Conservation (phyloP, 2,113 vertebrate species). For the Bujurquina vittata region DNA sequence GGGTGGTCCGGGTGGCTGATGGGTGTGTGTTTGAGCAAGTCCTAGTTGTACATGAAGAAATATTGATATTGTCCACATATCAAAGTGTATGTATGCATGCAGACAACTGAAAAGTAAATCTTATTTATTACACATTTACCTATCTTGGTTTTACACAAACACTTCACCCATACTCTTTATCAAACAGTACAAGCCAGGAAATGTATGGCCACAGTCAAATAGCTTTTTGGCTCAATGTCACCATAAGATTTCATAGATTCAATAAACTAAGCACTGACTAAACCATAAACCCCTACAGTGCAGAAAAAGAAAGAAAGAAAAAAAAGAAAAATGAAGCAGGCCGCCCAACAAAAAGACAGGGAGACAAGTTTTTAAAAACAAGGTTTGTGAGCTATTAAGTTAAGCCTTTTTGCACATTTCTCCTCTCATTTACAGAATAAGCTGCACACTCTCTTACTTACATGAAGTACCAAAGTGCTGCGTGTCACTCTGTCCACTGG, state of each 20-base stretch:
- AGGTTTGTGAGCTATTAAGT: background rate
- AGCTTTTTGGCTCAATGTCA: background rate
- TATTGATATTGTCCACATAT: background rate
- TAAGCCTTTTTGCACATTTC: background rate
- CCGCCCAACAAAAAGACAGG: fast-evolving
- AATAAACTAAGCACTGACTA: background rate
- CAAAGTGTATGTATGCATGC: background rate
- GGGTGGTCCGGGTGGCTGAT: conserved; percentile 90
- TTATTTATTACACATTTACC: too few species aligned
- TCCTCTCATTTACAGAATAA: too few species aligned
- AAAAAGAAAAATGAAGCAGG: background rate
- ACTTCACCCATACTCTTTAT: background rate
- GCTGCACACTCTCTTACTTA: conserved; percentile 80
- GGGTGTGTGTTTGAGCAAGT: conserved; percentile 96
- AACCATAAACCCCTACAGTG: background rate
- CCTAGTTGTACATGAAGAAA: conserved; percentile 73
- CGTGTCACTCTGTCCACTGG: conserved; percentile 97
- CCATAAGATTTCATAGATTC: background rate
- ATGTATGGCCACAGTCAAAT: background rate
- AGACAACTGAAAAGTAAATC: background rate
- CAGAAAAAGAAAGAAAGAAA: background rate
- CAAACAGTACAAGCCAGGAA: background rate
- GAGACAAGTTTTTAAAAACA: background rate
- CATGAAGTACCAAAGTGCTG: conserved; percentile 95
- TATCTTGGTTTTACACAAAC: background rate